Conservation (phyloP, 2,797 vertebrate species). For the Sebastes vulpes region DNA sequence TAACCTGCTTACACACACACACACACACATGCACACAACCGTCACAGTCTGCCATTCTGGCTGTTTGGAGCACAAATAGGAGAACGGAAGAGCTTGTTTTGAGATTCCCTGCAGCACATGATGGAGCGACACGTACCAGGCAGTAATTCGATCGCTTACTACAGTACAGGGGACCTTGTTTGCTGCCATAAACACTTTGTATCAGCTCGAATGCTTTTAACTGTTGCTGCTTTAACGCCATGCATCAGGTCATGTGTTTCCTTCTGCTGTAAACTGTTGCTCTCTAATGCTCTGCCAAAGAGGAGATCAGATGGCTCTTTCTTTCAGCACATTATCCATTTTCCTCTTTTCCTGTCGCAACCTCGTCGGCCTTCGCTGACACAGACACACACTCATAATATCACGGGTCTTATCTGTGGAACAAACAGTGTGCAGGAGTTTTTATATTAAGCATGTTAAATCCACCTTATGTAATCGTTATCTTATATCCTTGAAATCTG, state of each 20-base stretch:
- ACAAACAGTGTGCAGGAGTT: constrained; percentile 30
- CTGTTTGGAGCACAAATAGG: not conserved
- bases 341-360: constrained; percentile 19
- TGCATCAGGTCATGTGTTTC: constrained; percentile 37
- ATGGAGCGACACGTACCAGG: constrained; percentile 32
- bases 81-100: constrained; percentile 27
- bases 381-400: constrained; percentile 17
- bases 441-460: constrained; percentile 50
- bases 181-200: constrained; percentile 53
- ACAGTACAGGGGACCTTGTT: constrained; percentile 44
- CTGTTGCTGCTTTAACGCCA: constrained; percentile 42
- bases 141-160: constrained; percentile 66
- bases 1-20: constrained; percentile 61
- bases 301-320: constrained; percentile 7
- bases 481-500: constrained; percentile 43
- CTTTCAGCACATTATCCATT: constrained; percentile 28
- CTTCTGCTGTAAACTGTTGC: constrained; percentile 26
- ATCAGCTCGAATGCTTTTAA: constrained; percentile 47
- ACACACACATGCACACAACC: constrained; percentile 28
- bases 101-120: constrained; percentile 34
- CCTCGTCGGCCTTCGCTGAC: constrained; percentile 7
- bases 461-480: constrained; percentile 61
- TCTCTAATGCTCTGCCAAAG: constrained; percentile 16
- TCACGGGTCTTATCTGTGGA: constrained; percentile 12
- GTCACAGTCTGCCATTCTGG: not conserved